Conservation (phyloP, 2,113 vertebrate species). For the Psilopogon haemacephalus region DNA sequence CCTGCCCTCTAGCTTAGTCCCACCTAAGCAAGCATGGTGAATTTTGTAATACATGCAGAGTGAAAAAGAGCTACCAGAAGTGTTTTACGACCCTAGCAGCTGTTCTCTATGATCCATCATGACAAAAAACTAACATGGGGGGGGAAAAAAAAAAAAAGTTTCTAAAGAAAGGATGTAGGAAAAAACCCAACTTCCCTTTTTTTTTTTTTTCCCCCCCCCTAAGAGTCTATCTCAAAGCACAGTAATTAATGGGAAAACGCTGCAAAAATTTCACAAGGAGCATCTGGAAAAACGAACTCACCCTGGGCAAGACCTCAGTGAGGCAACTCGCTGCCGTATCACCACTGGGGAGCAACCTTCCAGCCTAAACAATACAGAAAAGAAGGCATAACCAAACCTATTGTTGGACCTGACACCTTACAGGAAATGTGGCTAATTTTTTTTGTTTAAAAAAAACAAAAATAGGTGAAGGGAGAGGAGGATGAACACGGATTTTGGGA, state of each 20-base stretch:
- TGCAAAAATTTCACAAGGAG: not conserved
- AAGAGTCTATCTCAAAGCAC: not conserved
- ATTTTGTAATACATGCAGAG: not conserved
- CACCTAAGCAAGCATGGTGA: not conserved
- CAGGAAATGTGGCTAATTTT: not conserved
- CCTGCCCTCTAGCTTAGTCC: no score
- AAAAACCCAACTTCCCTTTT: not conserved
- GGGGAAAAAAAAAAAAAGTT: not conserved
- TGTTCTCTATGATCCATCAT: not conserved
- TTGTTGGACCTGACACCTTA: not conserved
- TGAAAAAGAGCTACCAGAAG: not conserved
- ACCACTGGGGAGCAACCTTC: slow-evolving; percentile 71
- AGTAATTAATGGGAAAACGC: not conserved
- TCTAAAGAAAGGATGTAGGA: not conserved
- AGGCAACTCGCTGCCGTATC: slow-evolving; percentile 70
- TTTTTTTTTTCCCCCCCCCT: no score
- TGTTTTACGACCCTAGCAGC: not conserved
- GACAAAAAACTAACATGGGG: not conserved
- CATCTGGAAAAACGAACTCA: slow-evolving; percentile 46
- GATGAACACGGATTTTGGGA: accelerated
- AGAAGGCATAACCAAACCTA: not conserved
- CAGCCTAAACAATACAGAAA: slow-evolving; percentile 73
- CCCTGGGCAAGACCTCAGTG: slow-evolving; percentile 73
- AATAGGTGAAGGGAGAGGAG: no score
- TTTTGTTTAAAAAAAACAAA: no score